These are phyloP conservation scores for Noctua fimbriata DNA, from an alignment of 2,888 invertebrate genomes.

Conservation along the genomic window DNA sequence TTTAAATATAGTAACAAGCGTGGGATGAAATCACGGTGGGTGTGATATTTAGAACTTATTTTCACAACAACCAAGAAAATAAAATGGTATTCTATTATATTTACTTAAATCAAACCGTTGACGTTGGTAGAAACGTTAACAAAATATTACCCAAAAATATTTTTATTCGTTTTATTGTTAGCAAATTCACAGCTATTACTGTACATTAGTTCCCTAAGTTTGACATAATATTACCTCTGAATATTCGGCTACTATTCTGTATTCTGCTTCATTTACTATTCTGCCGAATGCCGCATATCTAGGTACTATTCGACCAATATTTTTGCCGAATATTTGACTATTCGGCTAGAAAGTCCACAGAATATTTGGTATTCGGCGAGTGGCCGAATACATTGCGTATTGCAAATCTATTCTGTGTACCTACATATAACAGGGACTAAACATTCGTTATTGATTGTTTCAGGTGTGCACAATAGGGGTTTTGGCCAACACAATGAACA, in stretches of 20 bases:
- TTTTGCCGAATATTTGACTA: not conserved
- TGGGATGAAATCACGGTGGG: constrained; percentile 3
- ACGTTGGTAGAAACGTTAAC: no score
- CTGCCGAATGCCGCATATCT: not conserved
- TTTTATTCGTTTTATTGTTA: not conserved
- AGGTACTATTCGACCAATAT: not conserved
- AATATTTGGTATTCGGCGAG: not conserved
- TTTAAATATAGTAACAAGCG: not conserved
- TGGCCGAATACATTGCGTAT: not conserved
- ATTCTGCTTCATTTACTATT: no score
- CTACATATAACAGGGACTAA: not conserved
- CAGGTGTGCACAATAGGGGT: constrained; percentile 96
- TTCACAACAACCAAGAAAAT: not conserved
- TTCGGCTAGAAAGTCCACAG: not conserved
- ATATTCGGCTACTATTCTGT: not conserved
- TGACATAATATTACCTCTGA: not conserved
- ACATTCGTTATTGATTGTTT: constrained; percentile 56
- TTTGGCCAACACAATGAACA: constrained; percentile 96
- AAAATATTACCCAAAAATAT: not conserved
- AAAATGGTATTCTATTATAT: not conserved
- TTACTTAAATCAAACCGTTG: no score
- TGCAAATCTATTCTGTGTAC: not conserved
- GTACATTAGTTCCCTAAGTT: not conserved
- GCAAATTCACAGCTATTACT: no score
- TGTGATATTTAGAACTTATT: constrained; percentile 7